Percentiles rank a stretch among this genome's conserved stretches.
These are phyloP conservation scores for Sylvicola cinctus DNA, from an alignment of 2,888 invertebrate genomes.

Conservation along the genomic window DNA sequence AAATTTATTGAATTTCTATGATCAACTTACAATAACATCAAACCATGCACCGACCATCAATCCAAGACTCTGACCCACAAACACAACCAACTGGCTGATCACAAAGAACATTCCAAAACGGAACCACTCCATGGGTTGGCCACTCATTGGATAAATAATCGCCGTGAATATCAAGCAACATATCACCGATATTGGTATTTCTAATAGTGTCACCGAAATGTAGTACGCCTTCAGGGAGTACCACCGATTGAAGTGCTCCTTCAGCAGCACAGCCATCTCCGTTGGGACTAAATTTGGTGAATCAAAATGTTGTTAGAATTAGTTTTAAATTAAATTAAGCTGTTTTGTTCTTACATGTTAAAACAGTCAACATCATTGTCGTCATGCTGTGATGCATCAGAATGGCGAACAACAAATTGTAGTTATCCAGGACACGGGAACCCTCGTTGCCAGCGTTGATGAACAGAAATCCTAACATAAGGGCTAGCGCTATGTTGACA, in stretches of 20 bases:
- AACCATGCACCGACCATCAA: conserved; percentile 81
- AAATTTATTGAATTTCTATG: not conserved
- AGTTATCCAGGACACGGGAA: conserved; percentile 58
- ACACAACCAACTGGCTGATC: conserved; percentile 60
- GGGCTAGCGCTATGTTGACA: conserved; percentile 52
- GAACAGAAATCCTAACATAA: conserved; percentile 59
- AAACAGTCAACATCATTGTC: conserved; percentile 74
- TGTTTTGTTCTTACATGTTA: conserved; percentile 50
- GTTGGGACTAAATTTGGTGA: conserved; percentile 30
- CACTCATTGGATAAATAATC: conserved; percentile 74
- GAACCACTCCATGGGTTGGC: conserved; percentile 60
- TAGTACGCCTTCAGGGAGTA: conserved; percentile 71
- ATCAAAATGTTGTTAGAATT: not conserved
- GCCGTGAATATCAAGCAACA: conserved; percentile 49
- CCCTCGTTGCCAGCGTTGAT: conserved; percentile 55
- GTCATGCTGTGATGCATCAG: conserved; percentile 87
- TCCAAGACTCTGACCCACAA: conserved; percentile 84
- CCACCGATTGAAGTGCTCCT: conserved; percentile 79
- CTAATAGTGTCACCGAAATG: conserved; percentile 50
- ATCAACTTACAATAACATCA: conserved; percentile 51
- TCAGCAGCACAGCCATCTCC: conserved; percentile 60
- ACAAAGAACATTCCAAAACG: conserved; percentile 72
- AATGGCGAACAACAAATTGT: conserved; percentile 75
- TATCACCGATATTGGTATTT: conserved; percentile 53
- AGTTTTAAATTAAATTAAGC: not conserved